Conservation (phyloP, 2,888 invertebrate genomes). For the Drosophila eohydei region DNA sequence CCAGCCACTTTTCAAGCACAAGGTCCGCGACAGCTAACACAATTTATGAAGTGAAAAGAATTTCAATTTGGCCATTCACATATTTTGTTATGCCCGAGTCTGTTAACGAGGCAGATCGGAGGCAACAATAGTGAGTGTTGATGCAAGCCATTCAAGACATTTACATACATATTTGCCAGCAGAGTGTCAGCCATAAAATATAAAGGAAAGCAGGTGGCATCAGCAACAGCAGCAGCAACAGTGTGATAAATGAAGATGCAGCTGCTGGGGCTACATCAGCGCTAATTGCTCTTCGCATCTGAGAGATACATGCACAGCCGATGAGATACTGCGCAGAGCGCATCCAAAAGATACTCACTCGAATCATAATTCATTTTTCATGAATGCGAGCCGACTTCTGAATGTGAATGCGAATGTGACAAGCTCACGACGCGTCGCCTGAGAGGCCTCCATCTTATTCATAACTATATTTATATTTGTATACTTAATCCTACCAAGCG, state of each 20-base stretch:
- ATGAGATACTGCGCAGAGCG: slow-evolving; percentile 21
- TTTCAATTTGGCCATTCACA: background rate
- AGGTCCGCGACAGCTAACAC: background rate
- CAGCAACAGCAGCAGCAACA: slow-evolving; percentile 14
- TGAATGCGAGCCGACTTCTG: slow-evolving; percentile 38
- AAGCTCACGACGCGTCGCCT: slow-evolving; percentile 29
- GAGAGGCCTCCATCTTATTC: slow-evolving; percentile 39
- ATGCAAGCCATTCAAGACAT: slow-evolving; percentile 54
- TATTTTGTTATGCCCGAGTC: background rate
- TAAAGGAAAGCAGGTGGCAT: slow-evolving; percentile 52
- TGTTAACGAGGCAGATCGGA: background rate
- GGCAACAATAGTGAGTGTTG: slow-evolving; percentile 15
- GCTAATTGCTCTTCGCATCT: slow-evolving; percentile 75
- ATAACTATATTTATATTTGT: slow-evolving; percentile 43
- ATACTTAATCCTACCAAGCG: slow-evolving; percentile 15
- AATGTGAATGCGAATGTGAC: slow-evolving; percentile 50
- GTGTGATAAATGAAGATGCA: slow-evolving; percentile 78
- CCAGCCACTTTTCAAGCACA: background rate
- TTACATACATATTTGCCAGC: slow-evolving; percentile 55
- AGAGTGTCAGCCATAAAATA: slow-evolving; percentile 43
- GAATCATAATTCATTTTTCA: slow-evolving; percentile 63
- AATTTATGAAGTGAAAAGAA: background rate
- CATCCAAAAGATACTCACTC: slow-evolving; percentile 35
- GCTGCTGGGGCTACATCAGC: slow-evolving; percentile 80
- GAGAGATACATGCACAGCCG: slow-evolving; percentile 44